Evolutionary conservation across 2,113 vertebrate species (phyloP).

Genomic region (Aptenodytes patagonicus): DNA sequence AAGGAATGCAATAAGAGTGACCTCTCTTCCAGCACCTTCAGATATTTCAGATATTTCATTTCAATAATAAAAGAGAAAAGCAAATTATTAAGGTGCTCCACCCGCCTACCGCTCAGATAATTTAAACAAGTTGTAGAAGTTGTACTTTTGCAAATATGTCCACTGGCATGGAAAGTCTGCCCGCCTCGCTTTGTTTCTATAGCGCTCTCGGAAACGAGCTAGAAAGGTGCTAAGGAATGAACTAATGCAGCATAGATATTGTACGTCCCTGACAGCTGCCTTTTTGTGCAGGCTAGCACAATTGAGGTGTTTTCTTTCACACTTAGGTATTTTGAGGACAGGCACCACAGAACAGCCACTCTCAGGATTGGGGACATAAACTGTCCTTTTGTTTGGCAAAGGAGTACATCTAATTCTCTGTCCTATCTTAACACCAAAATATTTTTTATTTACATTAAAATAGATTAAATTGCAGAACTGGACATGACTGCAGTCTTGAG

Average conservation of each 20-base stretch:
- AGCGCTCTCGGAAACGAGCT: neutral
- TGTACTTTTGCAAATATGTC: neutral
- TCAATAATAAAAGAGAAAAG: constrained; percentile 32
- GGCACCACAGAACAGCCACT: neutral
- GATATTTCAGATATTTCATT: constrained; percentile 24
- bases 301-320: neutral
- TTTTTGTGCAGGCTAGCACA: neutral
- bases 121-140: neutral
- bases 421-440: neutral
- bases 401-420: neutral
- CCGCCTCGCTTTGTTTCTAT: neutral
- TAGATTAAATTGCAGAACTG: constrained; percentile 38
- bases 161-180: neutral
- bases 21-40: neutral
- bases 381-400: neutral
- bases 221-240: neutral
- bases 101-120: neutral
- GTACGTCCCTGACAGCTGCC: neutral
- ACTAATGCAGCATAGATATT: neutral
- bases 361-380: neutral
- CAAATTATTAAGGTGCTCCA: neutral
- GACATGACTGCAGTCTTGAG: constrained; percentile 8
- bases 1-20: constrained; percentile 51
- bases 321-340: neutral
- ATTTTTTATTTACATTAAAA: constrained; percentile 47